phyloP scores from a whole-genome alignment of 1,140 invertebrate species.

The Aphelenchoides besseyi region DNA sequence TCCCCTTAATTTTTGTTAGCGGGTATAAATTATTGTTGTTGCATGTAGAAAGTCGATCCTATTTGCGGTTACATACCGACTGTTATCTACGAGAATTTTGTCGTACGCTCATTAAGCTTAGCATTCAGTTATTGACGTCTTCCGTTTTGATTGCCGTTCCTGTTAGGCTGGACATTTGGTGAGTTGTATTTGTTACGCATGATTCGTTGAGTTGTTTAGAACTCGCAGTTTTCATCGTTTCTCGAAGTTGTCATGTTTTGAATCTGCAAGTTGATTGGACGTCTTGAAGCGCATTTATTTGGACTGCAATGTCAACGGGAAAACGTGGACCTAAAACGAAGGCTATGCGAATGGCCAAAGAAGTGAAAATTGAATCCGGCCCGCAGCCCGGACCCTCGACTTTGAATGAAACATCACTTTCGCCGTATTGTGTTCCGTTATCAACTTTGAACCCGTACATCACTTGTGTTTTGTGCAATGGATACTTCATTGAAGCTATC shows the following conservation, averaged over 20 bases:
- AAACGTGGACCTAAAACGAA: conserved; percentile 6
- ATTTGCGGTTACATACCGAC: neutral
- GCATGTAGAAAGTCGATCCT: neutral
- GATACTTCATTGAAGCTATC: conserved; percentile 66
- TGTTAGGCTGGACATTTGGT: too few relatives aligned
- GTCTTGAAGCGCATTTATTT: too few relatives aligned
- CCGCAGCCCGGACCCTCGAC: neutral
- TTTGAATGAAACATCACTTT: neutral
- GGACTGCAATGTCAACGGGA: neutral
- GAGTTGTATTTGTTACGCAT: too few relatives aligned
- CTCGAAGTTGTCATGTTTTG: too few relatives aligned
- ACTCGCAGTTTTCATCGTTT: too few relatives aligned
- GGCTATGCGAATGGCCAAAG: neutral
- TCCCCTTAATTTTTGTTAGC: neutral
- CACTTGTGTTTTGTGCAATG: conserved; percentile 65
- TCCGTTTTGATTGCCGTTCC: too few relatives aligned
- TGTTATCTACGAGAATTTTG: too few relatives aligned
- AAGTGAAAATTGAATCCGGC: neutral
- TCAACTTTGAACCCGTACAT: conserved; percentile 60
- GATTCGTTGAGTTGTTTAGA: too few relatives aligned
- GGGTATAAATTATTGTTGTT: neutral
- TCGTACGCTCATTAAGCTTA: too few relatives aligned
- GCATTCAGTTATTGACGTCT: too few relatives aligned
- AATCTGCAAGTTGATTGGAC: too few relatives aligned
- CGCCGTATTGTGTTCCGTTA: conserved; percentile 44